phyloP scores from a whole-genome alignment of 2,113 vertebrate genomes.

The Gulo gulo region DNA sequence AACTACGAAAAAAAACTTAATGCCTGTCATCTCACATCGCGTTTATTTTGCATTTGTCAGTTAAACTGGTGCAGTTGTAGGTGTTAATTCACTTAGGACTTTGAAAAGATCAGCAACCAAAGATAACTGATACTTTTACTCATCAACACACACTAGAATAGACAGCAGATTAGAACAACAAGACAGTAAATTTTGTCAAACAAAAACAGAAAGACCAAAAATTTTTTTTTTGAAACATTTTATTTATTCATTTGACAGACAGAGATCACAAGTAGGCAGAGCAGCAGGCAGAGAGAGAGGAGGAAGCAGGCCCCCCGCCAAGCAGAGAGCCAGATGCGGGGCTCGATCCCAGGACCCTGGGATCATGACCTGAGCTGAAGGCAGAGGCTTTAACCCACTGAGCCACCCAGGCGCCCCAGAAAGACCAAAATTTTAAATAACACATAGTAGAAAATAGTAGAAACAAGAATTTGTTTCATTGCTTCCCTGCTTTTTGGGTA shows the following conservation, averaged over 20 bases:
- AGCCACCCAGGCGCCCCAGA: no score
- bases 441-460: background rate
- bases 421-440: slow-evolving; percentile 4
- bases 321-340: no score
- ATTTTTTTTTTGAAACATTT: no score
- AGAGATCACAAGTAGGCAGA: no score
- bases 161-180: background rate
- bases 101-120: slow-evolving; percentile 19
- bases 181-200: background rate
- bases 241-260: no score
- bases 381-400: no score
- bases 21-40: background rate
- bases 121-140: slow-evolving; percentile 24
- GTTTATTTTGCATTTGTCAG: slow-evolving; percentile 8
- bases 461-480: background rate
- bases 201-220: slow-evolving; percentile 4
- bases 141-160: background rate
- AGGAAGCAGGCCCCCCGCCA: no score
- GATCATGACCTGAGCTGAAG: no score
- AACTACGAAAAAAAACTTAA: background rate
- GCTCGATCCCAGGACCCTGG: no score
- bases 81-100: slow-evolving; percentile 31
- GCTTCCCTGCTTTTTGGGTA: background rate
- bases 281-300: no score
- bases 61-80: background rate